phyloP scores from a whole-genome alignment of 37 sponge, comb jelly and placozoan genomes.

The Diacarnus erythraeanus region DNA sequence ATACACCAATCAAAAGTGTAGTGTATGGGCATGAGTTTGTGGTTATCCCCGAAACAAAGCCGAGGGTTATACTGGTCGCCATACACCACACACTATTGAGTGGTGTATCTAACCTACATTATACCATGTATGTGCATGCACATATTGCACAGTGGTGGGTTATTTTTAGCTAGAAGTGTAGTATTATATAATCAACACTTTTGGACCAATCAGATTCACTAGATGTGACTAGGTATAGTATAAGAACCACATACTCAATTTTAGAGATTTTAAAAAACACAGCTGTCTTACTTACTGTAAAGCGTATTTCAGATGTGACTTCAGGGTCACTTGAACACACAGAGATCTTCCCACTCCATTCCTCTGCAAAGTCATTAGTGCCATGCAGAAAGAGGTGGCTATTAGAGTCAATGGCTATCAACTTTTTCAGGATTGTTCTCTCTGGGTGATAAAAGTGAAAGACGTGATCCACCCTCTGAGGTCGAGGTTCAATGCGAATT shows the following conservation, averaged over 20 bases:
- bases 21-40: too few species aligned
- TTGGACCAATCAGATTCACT: too few species aligned
- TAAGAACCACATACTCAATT: neutral
- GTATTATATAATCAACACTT: neutral
- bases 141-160: too few species aligned
- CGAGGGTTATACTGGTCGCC: too few species aligned
- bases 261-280: neutral
- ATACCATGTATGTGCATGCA: too few species aligned
- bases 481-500: conserved; percentile 26
- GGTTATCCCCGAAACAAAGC: too few species aligned
- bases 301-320: conserved; percentile 9
- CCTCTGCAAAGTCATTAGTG: neutral
- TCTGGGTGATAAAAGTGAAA: conserved; percentile 68
- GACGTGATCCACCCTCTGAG: conserved; percentile 27
- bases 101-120: too few species aligned
- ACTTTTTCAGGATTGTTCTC: conserved; percentile 49
- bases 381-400: neutral
- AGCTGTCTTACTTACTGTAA: neutral
- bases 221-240: too few species aligned
- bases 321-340: conserved; percentile 23
- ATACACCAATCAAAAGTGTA: too few species aligned
- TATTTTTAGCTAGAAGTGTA: too few species aligned
- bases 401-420: neutral
- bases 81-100: too few species aligned
- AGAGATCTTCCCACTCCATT: neutral